Conservation (phyloP, 2,888 invertebrate species). For the Philereme transversata region DNA sequence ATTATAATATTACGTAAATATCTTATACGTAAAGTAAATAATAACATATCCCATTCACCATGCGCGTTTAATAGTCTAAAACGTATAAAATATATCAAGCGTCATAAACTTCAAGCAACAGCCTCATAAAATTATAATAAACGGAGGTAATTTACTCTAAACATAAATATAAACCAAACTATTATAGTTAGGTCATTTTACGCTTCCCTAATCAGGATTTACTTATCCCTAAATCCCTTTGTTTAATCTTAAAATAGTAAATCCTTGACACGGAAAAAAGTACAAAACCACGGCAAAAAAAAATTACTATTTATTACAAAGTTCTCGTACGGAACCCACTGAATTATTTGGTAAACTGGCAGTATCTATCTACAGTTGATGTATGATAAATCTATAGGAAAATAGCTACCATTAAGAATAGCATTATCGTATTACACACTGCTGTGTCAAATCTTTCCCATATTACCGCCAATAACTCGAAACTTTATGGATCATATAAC, state of each 20-base stretch:
- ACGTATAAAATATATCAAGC: constrained; percentile 24
- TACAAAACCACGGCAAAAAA: background rate
- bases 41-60: constrained; percentile 48
- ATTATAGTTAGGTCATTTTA: background rate
- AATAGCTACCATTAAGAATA: background rate
- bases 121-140: constrained; percentile 39
- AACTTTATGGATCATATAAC: constrained; percentile 10
- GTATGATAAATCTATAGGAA: background rate
- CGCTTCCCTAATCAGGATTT: too few relatives aligned
- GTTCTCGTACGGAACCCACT: background rate
- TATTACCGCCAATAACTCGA: constrained; percentile 15
- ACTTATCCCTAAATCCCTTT: too few relatives aligned
- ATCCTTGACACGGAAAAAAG: constrained; percentile 11
- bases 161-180: constrained; percentile 9
- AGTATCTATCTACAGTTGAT: background rate
- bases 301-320: constrained; percentile 4
- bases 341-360: background rate
- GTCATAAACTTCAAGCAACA: constrained; percentile 46
- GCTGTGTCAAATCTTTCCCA: constrained; percentile 13
- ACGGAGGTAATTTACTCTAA: constrained; percentile 7
- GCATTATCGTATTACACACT: constrained; percentile 3
- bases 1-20: constrained; percentile 45
- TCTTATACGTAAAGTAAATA: constrained; percentile 43
- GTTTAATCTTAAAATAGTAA: too few relatives aligned
- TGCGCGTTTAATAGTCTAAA: constrained; percentile 39